Evolutionary conservation across 2,888 invertebrate species (phyloP), one percentile per base, ranked within the genome.

Genomic region (Acronicta aceris): DNA sequence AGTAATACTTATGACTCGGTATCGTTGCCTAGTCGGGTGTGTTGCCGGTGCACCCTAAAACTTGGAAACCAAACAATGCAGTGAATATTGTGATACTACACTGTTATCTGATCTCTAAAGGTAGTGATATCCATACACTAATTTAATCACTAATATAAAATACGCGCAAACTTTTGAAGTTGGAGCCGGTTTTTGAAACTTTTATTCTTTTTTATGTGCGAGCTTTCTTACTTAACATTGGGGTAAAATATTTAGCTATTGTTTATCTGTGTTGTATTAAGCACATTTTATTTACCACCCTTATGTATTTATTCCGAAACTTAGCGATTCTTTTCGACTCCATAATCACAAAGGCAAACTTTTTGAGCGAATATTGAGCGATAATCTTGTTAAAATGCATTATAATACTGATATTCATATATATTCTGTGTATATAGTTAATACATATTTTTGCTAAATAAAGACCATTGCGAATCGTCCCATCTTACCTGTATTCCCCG

Each of bases 1-100:
- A 92, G 93, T 93, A 81, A 86, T 89, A 85, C 83, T 81, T 84
- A 87, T 86, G 88, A 81, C 83, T 84, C 73, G 69, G 76, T 81
- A 72, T 63, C 77, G 82, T 85, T 81, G 77, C 55, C 55, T 61
- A 50, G 57, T 56, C 68, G 59, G 74, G 67, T 69, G 73, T 74
- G 71, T 65, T 21, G 53, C 38, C 53, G 43, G 71, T 65, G 71
- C 67, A 61, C 64, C 63, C 56, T 69, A 78, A 70, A 78, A 71
- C 47, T 78, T 77, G 54, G 71, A 68, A 72, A 77, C 56, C 83
- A 67, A 83, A 86, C 81, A 85, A 89, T 90, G 87, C 79, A 86
- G 89, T 91, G 89, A 85, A 83, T 71, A 79, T 82, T 80, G 89
- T 90, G 87, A 83, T 85, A 78, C 45, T 82, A 83, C 76, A 85